Evolutionary conservation across 1,140 invertebrate genomes (phyloP), one percentile per base, ranked within the genome.

Genomic region (Drosophila ambigua): DNA sequence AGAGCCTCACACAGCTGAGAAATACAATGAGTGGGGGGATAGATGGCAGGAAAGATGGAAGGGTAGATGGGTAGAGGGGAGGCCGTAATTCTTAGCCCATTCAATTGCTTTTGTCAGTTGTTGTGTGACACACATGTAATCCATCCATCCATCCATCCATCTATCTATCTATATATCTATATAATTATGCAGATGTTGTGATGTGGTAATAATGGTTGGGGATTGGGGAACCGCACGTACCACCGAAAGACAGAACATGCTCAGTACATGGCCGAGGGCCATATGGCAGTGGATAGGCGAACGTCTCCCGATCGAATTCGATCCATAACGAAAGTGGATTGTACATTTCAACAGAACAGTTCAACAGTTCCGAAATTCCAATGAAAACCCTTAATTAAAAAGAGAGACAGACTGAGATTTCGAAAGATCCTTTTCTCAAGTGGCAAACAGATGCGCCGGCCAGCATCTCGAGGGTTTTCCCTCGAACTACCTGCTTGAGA

Each of bases 81-180:
- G 31, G 31, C 28, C 8, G 15, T 46, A 15, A 52, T 16, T 35
- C n/a, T 5, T 20, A 20, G 23, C 24, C 28, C 28, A 7, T 48
- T 26, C 59, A 65, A 65, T 65, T 66, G 41, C 23, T 13, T 13
- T 55, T 54, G 58, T 44, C 24, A 20, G 58, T 63, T 51, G 60
- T 64, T 46, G 50, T 69, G 64, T 69, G 65, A 69, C 44, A 48
- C 65, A 57, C 28, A 69, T 69, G 65, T 69, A 69, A 69, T 69
- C 64, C 45, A 69, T 69, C 8, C 31, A 65, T 63, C 41, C 20
- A 66, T 51, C 64, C 45, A 69, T 69, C 8, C 31, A 65, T 63
- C 41, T n/a, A 66, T 51, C 35, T n/a, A 64, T 39, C 35, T 39
- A 13, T 26, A 15, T 28, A 23, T 26, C 43, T 43, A 23, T 26